Conservation (phyloP, 2,113 vertebrate genomes). For the Elanoides forficatus region DNA sequence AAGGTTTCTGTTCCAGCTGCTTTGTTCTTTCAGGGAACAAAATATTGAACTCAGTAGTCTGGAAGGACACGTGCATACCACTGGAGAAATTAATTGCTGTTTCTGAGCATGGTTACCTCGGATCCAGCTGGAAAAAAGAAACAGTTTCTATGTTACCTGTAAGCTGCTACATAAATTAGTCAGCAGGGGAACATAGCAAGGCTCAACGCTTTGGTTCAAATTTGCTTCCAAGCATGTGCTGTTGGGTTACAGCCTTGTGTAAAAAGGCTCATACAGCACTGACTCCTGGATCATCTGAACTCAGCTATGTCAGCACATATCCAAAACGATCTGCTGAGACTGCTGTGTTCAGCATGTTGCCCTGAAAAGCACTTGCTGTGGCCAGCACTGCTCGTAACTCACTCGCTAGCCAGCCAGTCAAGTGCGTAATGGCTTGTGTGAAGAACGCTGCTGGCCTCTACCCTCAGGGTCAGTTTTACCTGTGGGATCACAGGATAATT, state of each 20-base stretch:
- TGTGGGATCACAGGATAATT: neutral
- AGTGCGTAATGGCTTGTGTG: fast-evolving
- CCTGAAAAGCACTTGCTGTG: neutral
- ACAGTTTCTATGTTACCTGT: neutral
- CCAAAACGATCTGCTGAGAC: neutral
- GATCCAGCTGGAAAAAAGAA: neutral
- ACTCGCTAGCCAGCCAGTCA: neutral
- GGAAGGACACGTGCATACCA: fast-evolving
- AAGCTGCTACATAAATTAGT: neutral
- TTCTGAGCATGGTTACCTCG: neutral
- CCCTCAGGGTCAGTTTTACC: neutral
- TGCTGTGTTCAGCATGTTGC: neutral
- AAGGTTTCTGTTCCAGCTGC: neutral
- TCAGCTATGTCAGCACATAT: neutral
- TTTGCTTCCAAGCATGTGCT: neutral
- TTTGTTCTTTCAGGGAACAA: neutral
- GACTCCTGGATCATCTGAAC: neutral
- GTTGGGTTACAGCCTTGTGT: neutral
- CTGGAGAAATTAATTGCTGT: neutral
- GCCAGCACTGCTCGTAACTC: neutral
- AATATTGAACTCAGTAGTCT: neutral
- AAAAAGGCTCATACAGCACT: neutral
- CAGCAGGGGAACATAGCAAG: neutral
- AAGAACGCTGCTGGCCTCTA: neutral
- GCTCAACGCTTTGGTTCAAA: neutral